Percentiles rank a stretch among this genome's conserved stretches.
These are phyloP conservation scores for Arge pagana DNA, from an alignment of 2,888 invertebrate species.

Conservation along the genomic window DNA sequence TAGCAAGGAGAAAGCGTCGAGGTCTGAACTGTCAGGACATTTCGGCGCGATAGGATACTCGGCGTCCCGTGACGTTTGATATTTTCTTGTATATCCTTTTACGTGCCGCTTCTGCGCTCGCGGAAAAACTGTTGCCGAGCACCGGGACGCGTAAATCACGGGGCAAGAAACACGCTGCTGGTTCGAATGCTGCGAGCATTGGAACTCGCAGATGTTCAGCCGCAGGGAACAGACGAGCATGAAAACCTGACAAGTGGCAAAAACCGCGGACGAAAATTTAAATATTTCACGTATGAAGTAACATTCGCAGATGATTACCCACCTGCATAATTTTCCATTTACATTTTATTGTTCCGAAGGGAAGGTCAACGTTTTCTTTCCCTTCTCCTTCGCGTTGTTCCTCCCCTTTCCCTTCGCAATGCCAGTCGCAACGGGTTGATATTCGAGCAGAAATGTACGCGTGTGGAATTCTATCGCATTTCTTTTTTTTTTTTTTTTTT, in stretches of 20 bases:
- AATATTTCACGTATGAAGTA: constrained; percentile 21
- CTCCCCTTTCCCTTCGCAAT: too few species aligned
- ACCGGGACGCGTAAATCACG: constrained; percentile 10
- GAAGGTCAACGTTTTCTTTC: constrained; percentile 5
- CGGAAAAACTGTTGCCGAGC: constrained; percentile 5
- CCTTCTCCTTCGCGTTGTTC: too few species aligned
- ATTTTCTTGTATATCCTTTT: constrained; percentile 13
- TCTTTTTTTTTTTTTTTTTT: constrained; percentile 12
- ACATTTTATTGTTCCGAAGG: constrained; percentile 13
- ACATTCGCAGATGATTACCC: constrained; percentile 17
- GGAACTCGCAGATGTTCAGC: constrained; percentile 4
- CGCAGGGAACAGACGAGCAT: not conserved
- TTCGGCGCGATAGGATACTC: constrained; percentile 14
- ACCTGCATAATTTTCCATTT: constrained; percentile 14
- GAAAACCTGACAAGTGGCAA: not conserved
- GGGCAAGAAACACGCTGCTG: too few species aligned
- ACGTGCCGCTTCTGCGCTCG: constrained; percentile 6
- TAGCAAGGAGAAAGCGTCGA: too few species aligned
- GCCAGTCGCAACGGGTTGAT: too few species aligned
- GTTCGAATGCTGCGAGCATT: not conserved
- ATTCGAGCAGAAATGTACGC: too few species aligned
- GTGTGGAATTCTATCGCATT: not conserved
- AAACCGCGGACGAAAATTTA: constrained; percentile 6
- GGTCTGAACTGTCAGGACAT: constrained; percentile 14
- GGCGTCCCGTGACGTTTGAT: constrained; percentile 4